These are phyloP conservation scores for Saturnia japonica DNA, from an alignment of 2,888 invertebrate genomes.

Conservation along the genomic window DNA sequence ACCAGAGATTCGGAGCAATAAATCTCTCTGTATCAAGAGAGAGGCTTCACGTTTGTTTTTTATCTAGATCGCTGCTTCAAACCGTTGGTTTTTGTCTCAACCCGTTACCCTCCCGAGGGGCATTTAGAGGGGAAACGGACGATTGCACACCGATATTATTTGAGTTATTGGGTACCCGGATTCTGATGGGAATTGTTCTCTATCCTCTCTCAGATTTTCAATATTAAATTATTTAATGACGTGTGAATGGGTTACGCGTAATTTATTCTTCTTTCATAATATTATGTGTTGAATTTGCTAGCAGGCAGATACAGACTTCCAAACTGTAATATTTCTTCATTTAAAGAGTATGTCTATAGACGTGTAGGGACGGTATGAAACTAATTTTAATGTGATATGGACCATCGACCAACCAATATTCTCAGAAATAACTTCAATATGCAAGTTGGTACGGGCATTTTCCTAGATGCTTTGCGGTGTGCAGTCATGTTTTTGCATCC, in stretches of 20 bases:
- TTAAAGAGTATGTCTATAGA: too few species aligned
- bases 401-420: too few species aligned
- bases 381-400: too few species aligned
- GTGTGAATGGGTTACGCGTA: slow-evolving; percentile 1
- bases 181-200: slow-evolving; percentile 4
- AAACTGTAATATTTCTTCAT: neutral
- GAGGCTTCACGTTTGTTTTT: slow-evolving; percentile 56
- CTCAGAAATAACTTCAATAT: too few species aligned
- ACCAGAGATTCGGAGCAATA: slow-evolving; percentile 64
- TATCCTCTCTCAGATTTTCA: slow-evolving; percentile 8
- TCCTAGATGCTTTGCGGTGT: too few species aligned
- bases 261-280: neutral
- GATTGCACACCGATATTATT: slow-evolving; percentile 24
- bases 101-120: slow-evolving; percentile 45
- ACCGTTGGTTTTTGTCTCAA: slow-evolving; percentile 32
- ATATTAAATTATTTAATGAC: slow-evolving; percentile 16
- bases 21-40: slow-evolving; percentile 64
- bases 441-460: too few species aligned
- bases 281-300: neutral
- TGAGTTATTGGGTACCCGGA: slow-evolving; percentile 20
- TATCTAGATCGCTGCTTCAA: slow-evolving; percentile 60
- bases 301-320: neutral
- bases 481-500: too few species aligned
- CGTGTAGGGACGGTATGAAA: too few species aligned
- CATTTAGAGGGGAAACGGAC: slow-evolving; percentile 40